A percentile compares a stretch with the other conserved stretches of the same genome.
phyloP scores from a whole-genome alignment of 2,113 vertebrate species.

The Typhlomys cinereus region DNA sequence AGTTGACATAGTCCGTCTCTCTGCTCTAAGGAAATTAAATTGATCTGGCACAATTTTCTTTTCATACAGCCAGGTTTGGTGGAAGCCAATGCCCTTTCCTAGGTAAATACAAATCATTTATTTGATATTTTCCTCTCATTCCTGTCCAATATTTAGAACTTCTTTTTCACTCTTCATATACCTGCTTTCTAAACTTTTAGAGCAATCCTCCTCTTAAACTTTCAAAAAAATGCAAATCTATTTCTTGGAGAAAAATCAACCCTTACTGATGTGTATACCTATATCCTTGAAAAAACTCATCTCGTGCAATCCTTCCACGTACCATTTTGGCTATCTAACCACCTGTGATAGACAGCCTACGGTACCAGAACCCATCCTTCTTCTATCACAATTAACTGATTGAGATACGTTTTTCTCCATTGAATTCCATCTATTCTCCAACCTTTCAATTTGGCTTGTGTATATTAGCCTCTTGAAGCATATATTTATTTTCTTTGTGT shows the following conservation, averaged over 20 bases:
- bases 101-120: slow-evolving; percentile 32
- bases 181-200: not conserved
- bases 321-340: not conserved
- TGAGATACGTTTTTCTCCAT: slow-evolving; percentile 17
- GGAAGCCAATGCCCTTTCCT: slow-evolving; percentile 33
- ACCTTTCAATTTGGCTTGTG: not conserved
- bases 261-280: not conserved
- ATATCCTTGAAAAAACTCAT: not conserved
- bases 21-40: slow-evolving; percentile 57
- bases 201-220: not conserved
- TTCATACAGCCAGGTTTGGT: slow-evolving; percentile 22
- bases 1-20: slow-evolving; percentile 27
- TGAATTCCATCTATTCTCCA: slow-evolving; percentile 36
- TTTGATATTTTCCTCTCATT: not conserved
- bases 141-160: not conserved
- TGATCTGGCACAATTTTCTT: slow-evolving; percentile 35
- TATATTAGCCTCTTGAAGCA: not conserved
- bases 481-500: slow-evolving; percentile 55
- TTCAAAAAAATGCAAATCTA: slow-evolving; percentile 10
- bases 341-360: not conserved
- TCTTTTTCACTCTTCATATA: not conserved
- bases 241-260: not conserved
- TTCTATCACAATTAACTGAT: not conserved
- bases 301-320: not conserved
- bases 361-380: not conserved